phyloP scores from a whole-genome alignment of 2,797 vertebrate species.

The Lacerta viridis region DNA sequence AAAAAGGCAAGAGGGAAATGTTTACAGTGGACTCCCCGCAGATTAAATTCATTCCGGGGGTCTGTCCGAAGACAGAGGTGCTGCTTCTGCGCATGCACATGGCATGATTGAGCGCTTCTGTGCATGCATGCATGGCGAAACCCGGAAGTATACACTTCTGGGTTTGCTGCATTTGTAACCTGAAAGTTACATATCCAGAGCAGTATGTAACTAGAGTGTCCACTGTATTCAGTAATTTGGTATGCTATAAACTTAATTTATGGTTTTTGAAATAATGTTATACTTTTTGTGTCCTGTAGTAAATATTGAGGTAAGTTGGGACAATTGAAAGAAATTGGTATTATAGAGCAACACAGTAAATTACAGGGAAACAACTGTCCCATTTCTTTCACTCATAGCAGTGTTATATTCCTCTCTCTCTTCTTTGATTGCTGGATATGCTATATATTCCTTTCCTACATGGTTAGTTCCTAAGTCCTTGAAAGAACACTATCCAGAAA shows the following conservation, averaged over 20 bases:
- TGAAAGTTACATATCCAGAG: no score
- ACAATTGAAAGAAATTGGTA: neutral
- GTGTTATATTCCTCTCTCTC: neutral
- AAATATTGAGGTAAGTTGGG: neutral
- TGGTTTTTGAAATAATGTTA: neutral
- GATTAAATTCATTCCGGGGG: no score
- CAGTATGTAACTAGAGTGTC: neutral
- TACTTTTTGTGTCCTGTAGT: neutral
- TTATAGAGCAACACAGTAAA: neutral
- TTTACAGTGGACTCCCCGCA: no score
- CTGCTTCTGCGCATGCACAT: no score
- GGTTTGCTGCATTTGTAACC: no score
- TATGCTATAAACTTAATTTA: neutral
- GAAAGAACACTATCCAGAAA: neutral
- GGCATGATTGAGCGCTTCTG: no score
- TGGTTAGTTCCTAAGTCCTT: neutral
- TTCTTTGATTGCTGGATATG: neutral
- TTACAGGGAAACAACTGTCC: neutral
- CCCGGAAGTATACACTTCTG: no score
- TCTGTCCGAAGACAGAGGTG: no score
- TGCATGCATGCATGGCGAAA: no score
- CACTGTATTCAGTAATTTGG: conserved; percentile 16
- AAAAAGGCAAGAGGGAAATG: no score
- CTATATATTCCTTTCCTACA: neutral
- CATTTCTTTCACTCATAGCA: neutral